A percentile compares a stretch with the other conserved stretches of the same genome.
phyloP scores from a whole-genome alignment of 2,797 vertebrate genomes.

The Picus viridis region DNA sequence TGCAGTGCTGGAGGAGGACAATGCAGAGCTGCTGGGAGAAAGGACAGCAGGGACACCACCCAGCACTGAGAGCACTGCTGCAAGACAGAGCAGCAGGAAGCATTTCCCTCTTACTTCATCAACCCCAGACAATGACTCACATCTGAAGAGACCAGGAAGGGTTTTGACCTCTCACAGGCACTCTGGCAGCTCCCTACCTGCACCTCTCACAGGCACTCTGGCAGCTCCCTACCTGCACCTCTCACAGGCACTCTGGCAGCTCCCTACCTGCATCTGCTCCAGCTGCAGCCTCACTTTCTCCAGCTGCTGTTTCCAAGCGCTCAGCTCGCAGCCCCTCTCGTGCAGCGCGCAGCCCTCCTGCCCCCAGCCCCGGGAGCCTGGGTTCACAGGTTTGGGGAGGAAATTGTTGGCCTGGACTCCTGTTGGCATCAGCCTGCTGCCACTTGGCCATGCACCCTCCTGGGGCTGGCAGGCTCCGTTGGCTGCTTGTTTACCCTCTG shows the following conservation, averaged over 20 bases:
- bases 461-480: slow-evolving; percentile 77
- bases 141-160: not conserved
- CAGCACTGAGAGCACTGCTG: not conserved
- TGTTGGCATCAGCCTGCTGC: slow-evolving; percentile 38
- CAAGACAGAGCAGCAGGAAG: not conserved
- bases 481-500: slow-evolving; percentile 78
- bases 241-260: not conserved
- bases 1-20: slow-evolving; percentile 12
- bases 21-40: not conserved
- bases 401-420: slow-evolving; percentile 75
- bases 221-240: too few relatives aligned
- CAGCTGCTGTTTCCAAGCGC: slow-evolving; percentile 90
- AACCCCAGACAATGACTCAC: not conserved
- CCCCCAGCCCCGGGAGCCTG: slow-evolving; percentile 82
- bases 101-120: not conserved
- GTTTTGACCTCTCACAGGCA: not conserved
- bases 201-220: not conserved
- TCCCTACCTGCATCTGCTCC: slow-evolving; percentile 93
- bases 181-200: slow-evolving; percentile 81
- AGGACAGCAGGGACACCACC: not conserved
- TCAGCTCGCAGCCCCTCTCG: slow-evolving; percentile 83
- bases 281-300: slow-evolving; percentile 89
- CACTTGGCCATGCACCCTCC: slow-evolving; percentile 21
- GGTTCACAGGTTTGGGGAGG: slow-evolving; percentile 76
- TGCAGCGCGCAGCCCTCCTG: slow-evolving; percentile 76